phyloP scores from a whole-genome alignment of 2,113 vertebrate genomes.

The Atractosteus spatula region DNA sequence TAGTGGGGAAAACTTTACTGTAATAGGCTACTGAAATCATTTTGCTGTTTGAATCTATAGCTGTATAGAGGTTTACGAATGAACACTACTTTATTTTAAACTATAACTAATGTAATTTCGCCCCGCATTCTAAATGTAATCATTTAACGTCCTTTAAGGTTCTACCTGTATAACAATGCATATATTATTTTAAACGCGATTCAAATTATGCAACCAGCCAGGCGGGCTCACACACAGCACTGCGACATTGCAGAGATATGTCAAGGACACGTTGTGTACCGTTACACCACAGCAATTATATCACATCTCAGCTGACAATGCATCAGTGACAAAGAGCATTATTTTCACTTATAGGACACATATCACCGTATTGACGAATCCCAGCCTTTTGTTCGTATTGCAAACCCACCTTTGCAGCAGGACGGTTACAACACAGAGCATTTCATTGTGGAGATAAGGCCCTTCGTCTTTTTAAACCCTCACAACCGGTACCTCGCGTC shows the following conservation, averaged over 20 bases:
- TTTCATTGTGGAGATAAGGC: conserved; percentile 50
- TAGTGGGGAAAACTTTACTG: too few species aligned
- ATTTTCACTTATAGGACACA: conserved; percentile 42
- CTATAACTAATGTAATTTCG: too few species aligned
- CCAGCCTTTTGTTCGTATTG: conserved; percentile 38
- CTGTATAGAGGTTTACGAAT: too few species aligned
- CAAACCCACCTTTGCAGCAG: conserved; percentile 61
- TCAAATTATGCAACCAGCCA: neutral
- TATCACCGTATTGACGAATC: neutral
- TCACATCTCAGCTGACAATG: conserved; percentile 50
- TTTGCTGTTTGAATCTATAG: too few species aligned
- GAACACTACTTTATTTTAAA: too few species aligned
- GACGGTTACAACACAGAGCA: conserved; percentile 65
- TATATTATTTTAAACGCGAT: too few species aligned
- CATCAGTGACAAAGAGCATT: conserved; percentile 45
- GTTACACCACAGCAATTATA: conserved; percentile 49
- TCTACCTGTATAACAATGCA: too few species aligned
- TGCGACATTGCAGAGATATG: neutral
- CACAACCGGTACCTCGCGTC: neutral
- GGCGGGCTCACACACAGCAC: neutral
- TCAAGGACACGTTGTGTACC: conserved; percentile 12
- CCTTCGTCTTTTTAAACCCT: conserved; percentile 58
- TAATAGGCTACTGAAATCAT: too few species aligned
- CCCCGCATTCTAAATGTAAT: too few species aligned
- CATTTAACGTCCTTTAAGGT: too few species aligned